Conservation (phyloP, 2,888 invertebrate species). For the Abrostola triplasia region DNA sequence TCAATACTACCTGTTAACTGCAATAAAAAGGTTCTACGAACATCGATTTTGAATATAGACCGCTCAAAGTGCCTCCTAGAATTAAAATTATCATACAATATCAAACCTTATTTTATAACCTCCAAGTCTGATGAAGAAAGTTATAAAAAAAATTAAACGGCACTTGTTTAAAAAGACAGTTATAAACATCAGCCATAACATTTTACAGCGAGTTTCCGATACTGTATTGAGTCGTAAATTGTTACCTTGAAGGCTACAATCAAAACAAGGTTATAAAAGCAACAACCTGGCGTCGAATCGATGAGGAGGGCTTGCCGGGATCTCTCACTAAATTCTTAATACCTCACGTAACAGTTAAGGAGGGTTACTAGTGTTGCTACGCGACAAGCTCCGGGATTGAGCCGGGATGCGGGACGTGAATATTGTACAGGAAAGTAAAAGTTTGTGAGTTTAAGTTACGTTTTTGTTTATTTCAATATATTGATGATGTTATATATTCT, state of each 20-base stretch:
- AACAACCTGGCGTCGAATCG: conserved; percentile 57
- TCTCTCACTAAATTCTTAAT: conserved; percentile 86
- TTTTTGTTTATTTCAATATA: background rate
- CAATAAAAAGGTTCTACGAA: too few species aligned
- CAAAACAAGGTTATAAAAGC: conserved; percentile 64
- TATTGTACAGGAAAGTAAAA: conserved; percentile 9
- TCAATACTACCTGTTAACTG: too few species aligned
- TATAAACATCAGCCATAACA: conserved; percentile 39
- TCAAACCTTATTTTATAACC: conserved; percentile 13
- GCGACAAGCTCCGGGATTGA: conserved; percentile 41
- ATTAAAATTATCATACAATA: conserved; percentile 15
- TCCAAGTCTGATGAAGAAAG: conserved; percentile 13
- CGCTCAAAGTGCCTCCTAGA: background rate
- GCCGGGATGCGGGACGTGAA: conserved; percentile 52
- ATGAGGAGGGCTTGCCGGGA: conserved; percentile 65
- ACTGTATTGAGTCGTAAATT: conserved; percentile 49
- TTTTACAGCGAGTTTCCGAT: conserved; percentile 45
- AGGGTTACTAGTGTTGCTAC: conserved; percentile 69
- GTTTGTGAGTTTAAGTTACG: background rate
- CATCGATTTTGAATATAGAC: too few species aligned
- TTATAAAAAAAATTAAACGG: conserved; percentile 37
- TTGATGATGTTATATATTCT: background rate
- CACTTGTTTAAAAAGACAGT: conserved; percentile 44
- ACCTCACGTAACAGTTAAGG: conserved; percentile 87
- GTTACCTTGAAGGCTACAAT: conserved; percentile 56